Conservation (phyloP, 2,113 vertebrate genomes). For the Mastomys coucha region DNA sequence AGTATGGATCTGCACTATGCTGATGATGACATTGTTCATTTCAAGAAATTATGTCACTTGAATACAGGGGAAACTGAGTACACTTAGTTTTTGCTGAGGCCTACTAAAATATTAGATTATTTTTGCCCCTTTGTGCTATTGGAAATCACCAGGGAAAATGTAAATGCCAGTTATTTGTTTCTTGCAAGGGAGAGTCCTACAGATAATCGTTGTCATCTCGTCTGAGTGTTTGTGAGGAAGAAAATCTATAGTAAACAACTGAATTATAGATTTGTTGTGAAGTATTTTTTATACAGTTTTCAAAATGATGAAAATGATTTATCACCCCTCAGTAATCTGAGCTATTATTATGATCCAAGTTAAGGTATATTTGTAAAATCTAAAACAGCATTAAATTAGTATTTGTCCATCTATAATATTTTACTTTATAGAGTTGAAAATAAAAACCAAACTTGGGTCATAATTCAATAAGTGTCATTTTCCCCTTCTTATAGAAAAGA, state of each 20-base stretch:
- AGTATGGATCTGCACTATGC: not conserved
- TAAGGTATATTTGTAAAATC: constrained; percentile 41
- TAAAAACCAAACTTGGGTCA: not conserved
- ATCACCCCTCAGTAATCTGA: not conserved
- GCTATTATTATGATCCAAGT: not conserved
- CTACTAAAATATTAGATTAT: not conserved
- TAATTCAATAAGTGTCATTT: not conserved
- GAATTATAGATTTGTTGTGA: not conserved
- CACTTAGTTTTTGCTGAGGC: not conserved
- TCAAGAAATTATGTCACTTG: not conserved
- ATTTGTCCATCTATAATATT: constrained; percentile 21
- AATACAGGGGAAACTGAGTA: not conserved
- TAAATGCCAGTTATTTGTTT: not conserved
- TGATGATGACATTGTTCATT: not conserved
- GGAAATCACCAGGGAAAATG: not conserved
- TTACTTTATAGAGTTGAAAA: constrained; percentile 29
- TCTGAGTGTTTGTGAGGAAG: not conserved
- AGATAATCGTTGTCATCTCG: not conserved
- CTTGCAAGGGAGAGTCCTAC: not conserved
- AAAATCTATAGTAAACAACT: not conserved
- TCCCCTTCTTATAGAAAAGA: not conserved
- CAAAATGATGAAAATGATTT: not conserved
- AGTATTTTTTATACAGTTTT: not conserved
- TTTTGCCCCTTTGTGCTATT: not conserved
- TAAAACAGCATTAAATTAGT: not conserved